phyloP scores from a whole-genome alignment of 2,797 vertebrate species.

The Acipenser ruthenus region DNA sequence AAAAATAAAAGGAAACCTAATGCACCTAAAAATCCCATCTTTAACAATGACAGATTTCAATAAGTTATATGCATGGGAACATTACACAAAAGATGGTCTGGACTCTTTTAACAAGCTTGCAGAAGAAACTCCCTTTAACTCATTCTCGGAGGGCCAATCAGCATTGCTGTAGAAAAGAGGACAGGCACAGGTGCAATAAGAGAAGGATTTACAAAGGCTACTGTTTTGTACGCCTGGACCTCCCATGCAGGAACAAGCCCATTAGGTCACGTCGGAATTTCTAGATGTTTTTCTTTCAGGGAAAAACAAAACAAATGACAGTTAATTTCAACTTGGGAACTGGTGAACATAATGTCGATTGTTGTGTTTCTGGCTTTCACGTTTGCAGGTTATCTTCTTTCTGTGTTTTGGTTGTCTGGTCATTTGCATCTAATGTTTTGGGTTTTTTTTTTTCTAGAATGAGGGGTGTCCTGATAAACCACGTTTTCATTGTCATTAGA shows the following conservation, averaged over 20 bases:
- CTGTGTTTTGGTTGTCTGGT: no score
- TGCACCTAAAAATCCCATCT: conserved; percentile 56
- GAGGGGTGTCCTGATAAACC: no score
- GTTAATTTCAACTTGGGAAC: no score
- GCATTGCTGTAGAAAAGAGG: conserved; percentile 33
- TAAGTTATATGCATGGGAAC: conserved; percentile 49
- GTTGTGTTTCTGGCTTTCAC: not conserved
- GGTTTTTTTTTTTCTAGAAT: no score
- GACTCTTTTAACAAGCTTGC: conserved; percentile 52
- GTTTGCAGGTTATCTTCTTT: no score
- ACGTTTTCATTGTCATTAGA: no score
- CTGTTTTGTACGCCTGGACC: no score
- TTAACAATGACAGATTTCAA: conserved; percentile 51
- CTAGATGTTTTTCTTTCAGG: no score
- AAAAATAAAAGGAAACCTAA: conserved; percentile 48
- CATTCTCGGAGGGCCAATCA: conserved; percentile 56
- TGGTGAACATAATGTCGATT: not conserved
- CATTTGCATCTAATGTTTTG: not conserved
- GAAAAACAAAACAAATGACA: not conserved
- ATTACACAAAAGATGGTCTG: conserved; percentile 51
- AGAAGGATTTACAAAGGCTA: conserved; percentile 14
- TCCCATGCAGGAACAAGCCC: not conserved
- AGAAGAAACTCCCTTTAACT: conserved; percentile 31
- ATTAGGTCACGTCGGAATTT: no score
- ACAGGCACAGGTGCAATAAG: conserved; percentile 33